phyloP scores from a whole-genome alignment of 92 coral and sea anemone genomes.

The Ricordea florida region DNA sequence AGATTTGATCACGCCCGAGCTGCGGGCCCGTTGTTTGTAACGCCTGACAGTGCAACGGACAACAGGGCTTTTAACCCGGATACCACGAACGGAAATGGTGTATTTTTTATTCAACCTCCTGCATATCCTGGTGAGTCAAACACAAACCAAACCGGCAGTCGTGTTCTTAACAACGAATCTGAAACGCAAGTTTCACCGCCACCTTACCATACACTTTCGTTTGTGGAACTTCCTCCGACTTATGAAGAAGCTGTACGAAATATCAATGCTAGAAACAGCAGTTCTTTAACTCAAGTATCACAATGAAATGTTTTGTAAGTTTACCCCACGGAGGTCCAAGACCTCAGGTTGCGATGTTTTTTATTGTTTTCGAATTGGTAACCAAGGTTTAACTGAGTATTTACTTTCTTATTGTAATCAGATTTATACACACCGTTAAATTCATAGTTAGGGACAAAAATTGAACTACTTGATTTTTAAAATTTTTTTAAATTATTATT shows the following conservation, averaged over 20 bases:
- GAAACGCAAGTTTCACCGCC: constrained; percentile 40
- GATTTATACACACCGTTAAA: no score
- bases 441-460: no score
- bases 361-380: no score
- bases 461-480: no score
- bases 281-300: not conserved
- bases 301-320: not conserved
- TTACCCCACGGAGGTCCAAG: no score
- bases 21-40: not conserved
- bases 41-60: not conserved
- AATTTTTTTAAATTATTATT: no score
- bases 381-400: no score
- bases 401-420: no score
- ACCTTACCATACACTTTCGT: constrained; percentile 59
- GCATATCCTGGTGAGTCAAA: constrained; percentile 24
- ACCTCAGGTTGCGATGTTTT: not conserved
- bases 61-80: constrained; percentile 15
- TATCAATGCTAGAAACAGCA: not conserved
- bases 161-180: not conserved
- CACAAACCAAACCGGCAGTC: not conserved
- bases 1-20: not conserved
- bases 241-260: constrained; percentile 60
- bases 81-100: not conserved
- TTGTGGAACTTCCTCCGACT: constrained; percentile 66
- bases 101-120: not conserved